Percentiles rank a stretch among this genome's conserved stretches.
Conservation (phyloP, 2,797 vertebrate species). For the Poeciliopsis infans region DNA sequence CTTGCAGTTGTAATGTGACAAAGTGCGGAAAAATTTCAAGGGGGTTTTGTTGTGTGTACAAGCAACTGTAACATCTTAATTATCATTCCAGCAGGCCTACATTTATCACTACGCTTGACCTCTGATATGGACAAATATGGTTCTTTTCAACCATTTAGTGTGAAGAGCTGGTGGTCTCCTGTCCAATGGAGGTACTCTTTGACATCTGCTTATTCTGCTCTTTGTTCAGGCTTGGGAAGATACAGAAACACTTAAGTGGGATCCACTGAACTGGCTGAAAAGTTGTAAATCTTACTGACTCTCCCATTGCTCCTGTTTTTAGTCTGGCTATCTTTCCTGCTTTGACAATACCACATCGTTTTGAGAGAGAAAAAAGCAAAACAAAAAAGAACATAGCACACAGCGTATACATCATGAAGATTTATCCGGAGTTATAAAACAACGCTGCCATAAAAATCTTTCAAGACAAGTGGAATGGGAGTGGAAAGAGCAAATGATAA, state of each 20-base stretch:
- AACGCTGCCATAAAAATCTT: constrained; percentile 27
- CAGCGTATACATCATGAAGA: constrained; percentile 22
- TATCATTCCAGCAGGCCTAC: constrained; percentile 15
- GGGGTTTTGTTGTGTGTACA: neutral
- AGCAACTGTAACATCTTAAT: neutral
- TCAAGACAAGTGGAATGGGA: constrained; percentile 22
- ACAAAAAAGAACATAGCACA: constrained; percentile 18
- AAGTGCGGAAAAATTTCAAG: neutral
- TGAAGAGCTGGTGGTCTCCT: neutral
- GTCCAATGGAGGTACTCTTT: constrained; percentile 5
- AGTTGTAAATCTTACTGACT: constrained; percentile 37
- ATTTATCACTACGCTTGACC: neutral
- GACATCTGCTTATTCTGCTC: constrained; percentile 10
- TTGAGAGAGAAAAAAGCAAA: neutral
- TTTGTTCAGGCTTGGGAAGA: constrained; percentile 13
- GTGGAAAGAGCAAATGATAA: constrained; percentile 32
- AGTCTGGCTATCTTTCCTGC: constrained; percentile 15
- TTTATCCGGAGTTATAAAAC: constrained; percentile 45
- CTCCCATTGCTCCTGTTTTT: constrained; percentile 26
- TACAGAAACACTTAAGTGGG: constrained; percentile 23
- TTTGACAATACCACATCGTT: constrained; percentile 19
- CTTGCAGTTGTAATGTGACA: neutral
- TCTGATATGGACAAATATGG: constrained; percentile 10
- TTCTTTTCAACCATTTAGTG: constrained; percentile 9
- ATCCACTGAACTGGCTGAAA: constrained; percentile 22